A percentile compares a stretch with the other conserved stretches of the same genome.
phyloP scores from a whole-genome alignment of 2,797 vertebrate genomes.

The Hippopotamyrus pictus region DNA sequence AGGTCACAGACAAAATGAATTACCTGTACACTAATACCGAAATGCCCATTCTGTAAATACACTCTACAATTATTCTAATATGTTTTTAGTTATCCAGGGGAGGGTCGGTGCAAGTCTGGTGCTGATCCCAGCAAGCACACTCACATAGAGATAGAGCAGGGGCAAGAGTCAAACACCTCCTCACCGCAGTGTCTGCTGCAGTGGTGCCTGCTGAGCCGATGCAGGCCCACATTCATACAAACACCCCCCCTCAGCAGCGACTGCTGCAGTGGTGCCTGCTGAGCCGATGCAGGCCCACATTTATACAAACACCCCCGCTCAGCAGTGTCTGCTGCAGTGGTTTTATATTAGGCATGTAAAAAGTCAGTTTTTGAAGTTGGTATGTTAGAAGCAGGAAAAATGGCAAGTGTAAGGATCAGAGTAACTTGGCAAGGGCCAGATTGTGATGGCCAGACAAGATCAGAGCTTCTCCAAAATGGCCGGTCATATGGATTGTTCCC shows the following conservation, averaged over 20 bases:
- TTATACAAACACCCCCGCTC: not conserved
- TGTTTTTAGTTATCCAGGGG: not conserved
- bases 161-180: not conserved
- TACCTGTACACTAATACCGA: not conserved
- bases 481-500: not conserved
- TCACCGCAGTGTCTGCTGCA: not conserved
- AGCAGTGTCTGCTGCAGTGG: not conserved
- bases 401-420: not conserved
- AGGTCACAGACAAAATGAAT: not conserved
- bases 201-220: not conserved
- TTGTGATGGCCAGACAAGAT: not conserved
- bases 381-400: not conserved
- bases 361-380: not conserved
- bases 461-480: not conserved
- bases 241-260: too few species aligned
- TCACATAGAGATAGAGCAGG: not conserved
- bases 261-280: too few species aligned
- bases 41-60: not conserved
- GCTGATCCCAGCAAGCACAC: not conserved
- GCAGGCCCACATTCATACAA: not conserved
- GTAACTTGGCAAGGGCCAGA: not conserved
- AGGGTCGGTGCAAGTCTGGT: not conserved
- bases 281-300: too few species aligned
- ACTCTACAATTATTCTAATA: not conserved
- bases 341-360: not conserved